These are phyloP conservation scores for Frankliniella intonsa DNA, from an alignment of 2,888 invertebrate species.

Conservation along the genomic window DNA sequence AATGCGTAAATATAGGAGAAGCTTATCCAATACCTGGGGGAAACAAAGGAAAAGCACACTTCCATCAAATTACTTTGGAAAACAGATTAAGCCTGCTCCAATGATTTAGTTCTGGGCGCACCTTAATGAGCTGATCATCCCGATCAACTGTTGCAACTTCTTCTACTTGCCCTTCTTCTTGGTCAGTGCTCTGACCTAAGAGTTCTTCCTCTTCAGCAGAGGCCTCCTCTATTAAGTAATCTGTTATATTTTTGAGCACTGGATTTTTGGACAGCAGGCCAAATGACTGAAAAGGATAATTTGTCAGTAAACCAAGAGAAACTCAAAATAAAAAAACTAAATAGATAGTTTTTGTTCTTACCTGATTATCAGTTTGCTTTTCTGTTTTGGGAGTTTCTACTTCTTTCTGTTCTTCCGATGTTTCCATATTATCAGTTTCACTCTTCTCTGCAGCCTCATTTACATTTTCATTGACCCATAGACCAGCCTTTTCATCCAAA, in stretches of 20 bases:
- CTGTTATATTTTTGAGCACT: slow-evolving; percentile 92
- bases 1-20: slow-evolving; percentile 88
- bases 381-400: not conserved
- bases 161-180: slow-evolving; percentile 51
- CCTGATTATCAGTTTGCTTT: not conserved
- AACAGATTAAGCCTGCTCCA: slow-evolving; percentile 16
- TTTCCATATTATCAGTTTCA: slow-evolving; percentile 39
- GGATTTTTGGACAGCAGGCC: slow-evolving; percentile 84
- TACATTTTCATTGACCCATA: slow-evolving; percentile 57
- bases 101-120: slow-evolving; percentile 47
- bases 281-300: slow-evolving; percentile 48
- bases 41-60: not conserved
- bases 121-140: slow-evolving; percentile 58
- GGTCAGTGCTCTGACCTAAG: slow-evolving; percentile 59
- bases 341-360: not conserved
- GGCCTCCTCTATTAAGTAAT: slow-evolving; percentile 96
- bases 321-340: not conserved
- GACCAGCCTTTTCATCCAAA: slow-evolving; percentile 74
- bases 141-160: slow-evolving; percentile 47
- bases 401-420: slow-evolving; percentile 42
- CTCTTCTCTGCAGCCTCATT: slow-evolving; percentile 36
- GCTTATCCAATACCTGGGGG: slow-evolving; percentile 58
- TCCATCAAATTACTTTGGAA: not conserved
- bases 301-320: not conserved
- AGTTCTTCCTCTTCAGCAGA: slow-evolving; percentile 97